A percentile compares a stretch with the other conserved stretches of the same genome.
These are phyloP conservation scores for Mergus octosetaceus DNA, from an alignment of 2,797 vertebrate species.

Conservation along the genomic window DNA sequence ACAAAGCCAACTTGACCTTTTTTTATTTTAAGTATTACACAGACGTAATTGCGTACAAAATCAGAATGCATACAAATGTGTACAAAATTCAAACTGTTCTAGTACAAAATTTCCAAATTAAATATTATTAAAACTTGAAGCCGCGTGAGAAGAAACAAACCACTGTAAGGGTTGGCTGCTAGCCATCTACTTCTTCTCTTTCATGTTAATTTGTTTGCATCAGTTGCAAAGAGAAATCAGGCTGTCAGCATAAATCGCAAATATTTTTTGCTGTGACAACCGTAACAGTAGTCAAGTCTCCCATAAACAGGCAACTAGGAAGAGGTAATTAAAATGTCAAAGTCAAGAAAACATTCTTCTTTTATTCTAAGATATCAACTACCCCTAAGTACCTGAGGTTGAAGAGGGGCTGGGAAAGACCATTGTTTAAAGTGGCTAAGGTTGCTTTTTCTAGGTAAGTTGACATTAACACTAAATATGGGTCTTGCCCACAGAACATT, in stretches of 20 bases:
- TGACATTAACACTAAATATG: background rate
- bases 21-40: constrained; percentile 62
- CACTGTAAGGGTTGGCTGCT: background rate
- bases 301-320: background rate
- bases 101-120: constrained; percentile 70
- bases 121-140: constrained; percentile 58
- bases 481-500: background rate
- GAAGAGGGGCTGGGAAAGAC: background rate
- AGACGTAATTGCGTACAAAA: constrained; percentile 68
- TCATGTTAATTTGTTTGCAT: background rate
- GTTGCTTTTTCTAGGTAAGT: background rate
- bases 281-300: background rate
- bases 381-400: constrained; percentile 11
- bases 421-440: background rate
- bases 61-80: constrained; percentile 26
- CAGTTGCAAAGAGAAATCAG: background rate
- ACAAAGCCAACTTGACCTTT: constrained; percentile 24
- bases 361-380: background rate
- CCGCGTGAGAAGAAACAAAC: background rate
- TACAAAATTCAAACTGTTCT: constrained; percentile 67
- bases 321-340: constrained; percentile 18
- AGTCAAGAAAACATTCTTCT: background rate
- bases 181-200: background rate
- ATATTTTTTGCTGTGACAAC: constrained; percentile 16
- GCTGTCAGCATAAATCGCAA: constrained; percentile 13